Percentiles rank a stretch among this genome's conserved stretches.
Evolutionary conservation across 2,797 vertebrate genomes (phyloP).

Genomic region (Sternotherus odoratus): DNA sequence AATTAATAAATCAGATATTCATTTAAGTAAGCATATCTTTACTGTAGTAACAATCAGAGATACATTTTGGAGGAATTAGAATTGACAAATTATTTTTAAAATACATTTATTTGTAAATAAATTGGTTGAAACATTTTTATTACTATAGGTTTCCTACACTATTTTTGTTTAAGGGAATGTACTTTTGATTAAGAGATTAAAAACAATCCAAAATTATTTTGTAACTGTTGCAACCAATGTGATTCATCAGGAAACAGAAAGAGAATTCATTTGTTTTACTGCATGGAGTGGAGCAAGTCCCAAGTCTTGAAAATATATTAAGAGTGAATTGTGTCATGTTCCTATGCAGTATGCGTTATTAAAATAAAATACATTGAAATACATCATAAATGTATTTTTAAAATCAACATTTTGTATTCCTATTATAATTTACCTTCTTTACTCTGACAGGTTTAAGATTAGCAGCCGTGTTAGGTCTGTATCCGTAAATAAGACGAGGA

Average conservation of each 20-base stretch:
- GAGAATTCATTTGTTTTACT: neutral
- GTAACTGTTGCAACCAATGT: slow-evolving; percentile 17
- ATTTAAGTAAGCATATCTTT: slow-evolving; percentile 36
- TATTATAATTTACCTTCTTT: slow-evolving; percentile 6
- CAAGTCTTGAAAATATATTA: slow-evolving; percentile 40
- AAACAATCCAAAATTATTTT: slow-evolving; percentile 28
- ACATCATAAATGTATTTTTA: neutral
- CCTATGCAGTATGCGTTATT: slow-evolving; percentile 38
- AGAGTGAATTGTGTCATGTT: slow-evolving; percentile 11
- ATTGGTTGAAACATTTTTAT: slow-evolving; percentile 6
- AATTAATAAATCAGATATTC: slow-evolving; percentile 41
- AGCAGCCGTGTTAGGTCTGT: too few relatives aligned
- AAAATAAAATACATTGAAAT: slow-evolving; percentile 43
- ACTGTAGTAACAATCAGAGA: slow-evolving; percentile 23
- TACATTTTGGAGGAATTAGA: slow-evolving; percentile 10
- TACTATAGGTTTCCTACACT: neutral
- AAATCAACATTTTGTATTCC: slow-evolving; percentile 21
- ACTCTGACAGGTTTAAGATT: too few relatives aligned
- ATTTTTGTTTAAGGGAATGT: neutral
- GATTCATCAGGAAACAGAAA: slow-evolving; percentile 49
- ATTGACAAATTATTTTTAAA: neutral
- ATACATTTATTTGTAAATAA: slow-evolving; percentile 24
- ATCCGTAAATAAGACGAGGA: too few relatives aligned
- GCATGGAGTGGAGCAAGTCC: slow-evolving; percentile 29
- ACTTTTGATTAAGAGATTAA: slow-evolving; percentile 24